Conservation (phyloP, 2,888 invertebrate species). For the Clitarchus hookeri region DNA sequence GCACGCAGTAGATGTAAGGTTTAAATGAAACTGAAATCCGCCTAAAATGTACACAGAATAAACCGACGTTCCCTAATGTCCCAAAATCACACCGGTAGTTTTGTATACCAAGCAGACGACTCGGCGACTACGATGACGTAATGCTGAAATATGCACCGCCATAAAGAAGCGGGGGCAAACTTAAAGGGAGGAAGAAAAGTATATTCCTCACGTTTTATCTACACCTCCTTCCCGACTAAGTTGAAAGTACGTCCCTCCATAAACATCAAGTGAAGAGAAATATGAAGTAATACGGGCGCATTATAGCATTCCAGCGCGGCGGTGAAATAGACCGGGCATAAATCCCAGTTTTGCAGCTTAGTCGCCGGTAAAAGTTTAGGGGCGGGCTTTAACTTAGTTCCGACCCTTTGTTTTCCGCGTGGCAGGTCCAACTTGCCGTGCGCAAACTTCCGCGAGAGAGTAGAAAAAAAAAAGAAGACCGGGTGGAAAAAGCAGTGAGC, state of each 20-base stretch:
- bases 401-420: slow-evolving; percentile 14
- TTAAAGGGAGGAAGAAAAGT: neutral
- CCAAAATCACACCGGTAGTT: too few species aligned
- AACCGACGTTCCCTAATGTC: too few species aligned
- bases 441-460: neutral
- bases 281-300: neutral
- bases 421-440: neutral
- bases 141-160: too few species aligned
- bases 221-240: neutral
- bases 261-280: slow-evolving; percentile 2
- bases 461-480: too few species aligned
- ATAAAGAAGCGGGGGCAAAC: neutral
- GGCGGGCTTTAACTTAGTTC: slow-evolving; percentile 11
- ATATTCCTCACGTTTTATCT: neutral
- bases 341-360: slow-evolving; percentile 10
- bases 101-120: too few species aligned
- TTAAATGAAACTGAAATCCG: too few species aligned
- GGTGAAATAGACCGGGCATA: neutral
- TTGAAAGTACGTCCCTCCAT: neutral
- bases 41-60: too few species aligned
- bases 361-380: slow-evolving; percentile 14
- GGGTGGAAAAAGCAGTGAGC: neutral
- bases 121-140: too few species aligned
- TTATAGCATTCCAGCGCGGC: neutral
- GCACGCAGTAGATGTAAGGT: too few species aligned